Conservation (phyloP, 2,113 vertebrate species). For the Oxyruncus cristatus region DNA sequence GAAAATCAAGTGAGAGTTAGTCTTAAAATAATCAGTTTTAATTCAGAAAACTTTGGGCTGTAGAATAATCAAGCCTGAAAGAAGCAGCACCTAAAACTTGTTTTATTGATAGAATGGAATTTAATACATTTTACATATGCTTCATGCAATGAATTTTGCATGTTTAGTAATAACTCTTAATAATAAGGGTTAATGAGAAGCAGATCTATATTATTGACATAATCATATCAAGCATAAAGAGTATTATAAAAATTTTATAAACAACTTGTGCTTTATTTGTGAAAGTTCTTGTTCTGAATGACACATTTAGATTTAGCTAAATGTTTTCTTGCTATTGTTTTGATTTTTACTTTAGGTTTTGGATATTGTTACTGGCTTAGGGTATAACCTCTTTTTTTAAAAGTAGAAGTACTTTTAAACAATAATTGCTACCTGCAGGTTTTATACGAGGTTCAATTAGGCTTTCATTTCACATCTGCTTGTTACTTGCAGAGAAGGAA, state of each 20-base stretch:
- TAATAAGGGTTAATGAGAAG: slow-evolving; percentile 67
- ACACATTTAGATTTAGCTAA: slow-evolving; percentile 61
- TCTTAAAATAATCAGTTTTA: slow-evolving; percentile 8
- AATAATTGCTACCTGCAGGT: slow-evolving; percentile 64
- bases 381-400: slow-evolving; percentile 60
- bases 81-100: slow-evolving; percentile 14
- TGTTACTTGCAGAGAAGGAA: slow-evolving; percentile 49
- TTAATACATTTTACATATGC: slow-evolving; percentile 71
- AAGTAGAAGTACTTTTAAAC: slow-evolving; percentile 65
- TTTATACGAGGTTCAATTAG: slow-evolving; percentile 65
- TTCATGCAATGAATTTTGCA: slow-evolving; percentile 82
- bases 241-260: slow-evolving; percentile 75
- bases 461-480: slow-evolving; percentile 54
- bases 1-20: neutral
- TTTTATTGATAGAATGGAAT: slow-evolving; percentile 62
- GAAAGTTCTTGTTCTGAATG: slow-evolving; percentile 64
- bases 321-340: slow-evolving; percentile 38
- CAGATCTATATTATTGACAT: slow-evolving; percentile 71
- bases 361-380: slow-evolving; percentile 41
- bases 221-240: slow-evolving; percentile 68
- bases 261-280: slow-evolving; percentile 71
- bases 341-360: slow-evolving; percentile 39
- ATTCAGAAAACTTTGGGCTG: slow-evolving; percentile 33
- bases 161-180: slow-evolving; percentile 79
- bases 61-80: slow-evolving; percentile 39